Evolutionary conservation across 2,888 invertebrate species (phyloP).

Genomic region (Apodemia duryi): DNA sequence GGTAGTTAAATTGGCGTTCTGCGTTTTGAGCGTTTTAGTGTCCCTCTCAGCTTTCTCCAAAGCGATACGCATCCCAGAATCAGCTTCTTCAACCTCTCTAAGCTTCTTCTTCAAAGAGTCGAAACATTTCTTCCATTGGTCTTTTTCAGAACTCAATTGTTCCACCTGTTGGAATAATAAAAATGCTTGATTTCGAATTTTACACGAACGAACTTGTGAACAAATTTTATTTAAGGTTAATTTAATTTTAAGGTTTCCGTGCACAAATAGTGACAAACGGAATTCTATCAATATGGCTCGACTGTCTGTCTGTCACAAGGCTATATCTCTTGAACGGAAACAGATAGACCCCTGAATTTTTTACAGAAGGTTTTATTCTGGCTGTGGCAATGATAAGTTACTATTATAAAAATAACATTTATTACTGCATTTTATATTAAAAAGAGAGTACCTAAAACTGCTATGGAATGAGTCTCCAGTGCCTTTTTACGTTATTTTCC

Average conservation of each 20-base stretch:
- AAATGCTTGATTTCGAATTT: not conserved
- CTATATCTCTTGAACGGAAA: too few species aligned
- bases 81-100: conserved; percentile 78
- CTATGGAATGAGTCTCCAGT: not conserved
- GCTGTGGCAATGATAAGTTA: too few species aligned
- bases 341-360: too few species aligned
- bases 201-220: too few species aligned
- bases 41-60: conserved; percentile 78
- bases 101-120: conserved; percentile 75
- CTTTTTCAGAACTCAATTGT: conserved; percentile 58
- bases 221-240: too few species aligned
- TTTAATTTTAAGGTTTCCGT: too few species aligned
- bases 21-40: conserved; percentile 63
- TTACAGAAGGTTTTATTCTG: too few species aligned
- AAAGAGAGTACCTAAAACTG: not conserved
- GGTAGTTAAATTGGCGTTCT: conserved; percentile 63
- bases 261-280: too few species aligned
- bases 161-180: conserved; percentile 43
- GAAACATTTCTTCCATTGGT: conserved; percentile 73
- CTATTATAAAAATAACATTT: not conserved
- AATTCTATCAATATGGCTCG: too few species aligned
- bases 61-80: conserved; percentile 73
- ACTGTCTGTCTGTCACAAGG: too few species aligned
- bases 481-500: conserved; percentile 9
- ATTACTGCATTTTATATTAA: not conserved